Conservation (phyloP, 2,888 invertebrate genomes). For the Caenorhabditis zanzibari region DNA sequence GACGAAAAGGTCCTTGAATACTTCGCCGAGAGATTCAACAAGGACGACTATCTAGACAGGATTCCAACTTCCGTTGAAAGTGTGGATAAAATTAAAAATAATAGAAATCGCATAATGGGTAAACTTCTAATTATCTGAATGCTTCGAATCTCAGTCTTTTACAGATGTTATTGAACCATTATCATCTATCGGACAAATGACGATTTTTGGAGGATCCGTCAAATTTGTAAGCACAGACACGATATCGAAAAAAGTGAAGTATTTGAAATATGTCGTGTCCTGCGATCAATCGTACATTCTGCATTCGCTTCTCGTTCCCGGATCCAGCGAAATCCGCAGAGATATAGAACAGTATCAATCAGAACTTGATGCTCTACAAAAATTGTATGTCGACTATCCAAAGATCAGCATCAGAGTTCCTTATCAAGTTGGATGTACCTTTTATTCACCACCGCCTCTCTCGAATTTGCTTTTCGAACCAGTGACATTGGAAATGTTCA, state of each 20-base stretch:
- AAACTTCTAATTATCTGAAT: no score
- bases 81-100: background rate
- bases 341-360: background rate
- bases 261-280: background rate
- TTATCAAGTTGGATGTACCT: background rate
- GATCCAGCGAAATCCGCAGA: background rate
- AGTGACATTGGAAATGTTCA: conserved; percentile 7
- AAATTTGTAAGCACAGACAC: conserved; percentile 22
- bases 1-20: conserved; percentile 1
- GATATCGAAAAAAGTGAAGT: background rate
- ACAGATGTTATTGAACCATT: conserved; percentile 18
- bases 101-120: conserved; percentile 1
- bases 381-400: conserved; percentile 11
- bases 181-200: conserved; percentile 9
- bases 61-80: background rate
- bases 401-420: background rate
- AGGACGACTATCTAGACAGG: background rate
- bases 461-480: conserved; percentile 27
- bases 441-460: conserved; percentile 30
- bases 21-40: background rate
- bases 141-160: no score
- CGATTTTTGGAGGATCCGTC: background rate
- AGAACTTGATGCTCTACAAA: conserved; percentile 4
- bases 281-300: conserved; percentile 15
- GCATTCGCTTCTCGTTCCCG: background rate